Base-by-base conservation (phyloP, 2,113 vertebrate species). In the Aramus guarauna region DNA sequence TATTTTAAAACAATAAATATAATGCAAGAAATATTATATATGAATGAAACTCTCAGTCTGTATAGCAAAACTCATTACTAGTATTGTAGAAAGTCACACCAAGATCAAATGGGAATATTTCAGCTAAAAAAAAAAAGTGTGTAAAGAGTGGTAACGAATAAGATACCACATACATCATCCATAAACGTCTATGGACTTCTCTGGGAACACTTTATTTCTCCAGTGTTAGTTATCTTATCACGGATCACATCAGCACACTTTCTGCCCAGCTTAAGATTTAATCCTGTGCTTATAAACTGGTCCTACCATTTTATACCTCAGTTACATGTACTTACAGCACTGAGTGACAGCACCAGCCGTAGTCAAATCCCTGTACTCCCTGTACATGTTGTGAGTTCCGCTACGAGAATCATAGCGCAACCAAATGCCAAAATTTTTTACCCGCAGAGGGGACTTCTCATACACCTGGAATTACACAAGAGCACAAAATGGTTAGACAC, bases 351-450 rank as follows among this genome's bases (percentile, higher is more conserved):
- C 99, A 79, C 98, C 99, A 4, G 99, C 99, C 0, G 99, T 99
- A 95, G 99, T 99, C 98, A 99, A 95, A 95, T 99, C 99, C 50
- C 99, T 97, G 98, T 99, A 99, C 97, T 99, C 99, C 58, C 99
- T 98, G 98, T 99, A 99, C 99, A 99, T 99, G 97, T 99, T 99
- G 98, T 99, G 99, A 56, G 99, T 99, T 59, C 99, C 99, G 2
- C 99, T 99, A 24, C 99, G 99, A 48, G 99, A 99, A 97, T 99
- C 99, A 2, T 99, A 99, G 74, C 99, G 99, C 96, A 99, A 97
- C 99, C 99, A 99, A 97, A 99, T 99, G 9, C 99, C 99, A 5
- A 99, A 99, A 95, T 99, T 99, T 97, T 99, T 99, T 95, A 99
- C 99, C 50, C 98, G 98, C 96, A 99, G 98, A 0, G 99, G 99